Base-by-base conservation (phyloP, 2,888 invertebrate genomes). In the Ophonus ardosiacus region DNA sequence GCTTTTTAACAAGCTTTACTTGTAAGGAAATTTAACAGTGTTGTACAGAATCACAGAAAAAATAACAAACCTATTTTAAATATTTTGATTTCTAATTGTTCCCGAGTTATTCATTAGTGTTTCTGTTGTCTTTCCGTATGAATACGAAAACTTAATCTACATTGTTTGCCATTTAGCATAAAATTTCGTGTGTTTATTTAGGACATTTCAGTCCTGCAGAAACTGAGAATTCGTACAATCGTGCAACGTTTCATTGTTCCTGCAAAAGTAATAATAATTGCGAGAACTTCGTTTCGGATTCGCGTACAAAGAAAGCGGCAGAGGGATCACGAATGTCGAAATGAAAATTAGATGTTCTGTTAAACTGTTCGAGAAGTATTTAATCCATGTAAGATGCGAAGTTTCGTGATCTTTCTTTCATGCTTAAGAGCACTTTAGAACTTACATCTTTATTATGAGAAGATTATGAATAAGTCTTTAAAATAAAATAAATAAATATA, bases 91-190 rank as follows among this genome's bases (percentile, higher is more conserved):
- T 8, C 43, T 51, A 51, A 51, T 51, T 51, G 43, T 51, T 10
- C 43, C 43, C 13, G 7, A 10, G 7, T 51, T 21, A 63, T 63
- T 63, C 63, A 63, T 63, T 63, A 18, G 21, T 61, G 61, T 18
- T 8, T 61, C 17, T 15, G 18, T 18, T 61, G n/a, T 15, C 8
- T 15, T 63, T 10, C 63, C n/a, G 63, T 68, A 68, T 68, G 68
- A 68, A 74, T 74, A 17, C 43, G 71, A 74, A 74, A 43, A 74
- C 71, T 43, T 74, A 74, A 74, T 74, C 71, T 21, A 43, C 71
- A 40, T 43, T 74, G 71, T 74, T 74, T 74, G 71, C 71, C 43
- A 74, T 74, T 74, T 74, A 74, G 40, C 71, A 40, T 43, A 43
- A 74, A 74, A 74, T 74, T 43, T 13, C 7, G 18, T 43, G 18